A percentile compares a stretch with the other conserved stretches of the same genome.
Conservation (phyloP, 1,140 invertebrate genomes). For the Chironomus tepperi region DNA sequence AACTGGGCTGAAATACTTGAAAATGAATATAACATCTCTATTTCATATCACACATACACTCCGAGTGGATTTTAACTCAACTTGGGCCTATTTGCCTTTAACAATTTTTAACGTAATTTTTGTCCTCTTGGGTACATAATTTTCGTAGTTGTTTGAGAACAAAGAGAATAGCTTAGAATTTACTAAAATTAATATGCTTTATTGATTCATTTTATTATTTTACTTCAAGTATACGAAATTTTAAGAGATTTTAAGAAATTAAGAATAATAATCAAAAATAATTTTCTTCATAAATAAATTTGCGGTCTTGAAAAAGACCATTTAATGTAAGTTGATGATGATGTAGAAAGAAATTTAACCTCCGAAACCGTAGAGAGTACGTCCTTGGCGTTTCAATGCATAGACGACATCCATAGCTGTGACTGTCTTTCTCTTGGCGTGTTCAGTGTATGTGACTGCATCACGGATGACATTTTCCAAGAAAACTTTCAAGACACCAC, state of each 20-base stretch:
- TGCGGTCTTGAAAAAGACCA: slow-evolving; percentile 32
- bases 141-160: too few species aligned
- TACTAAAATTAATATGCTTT: too few species aligned
- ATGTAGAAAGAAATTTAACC: slow-evolving; percentile 25
- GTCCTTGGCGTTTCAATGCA: slow-evolving; percentile 72
- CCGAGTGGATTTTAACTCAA: too few species aligned
- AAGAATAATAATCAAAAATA: not conserved
- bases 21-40: too few species aligned
- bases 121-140: too few species aligned
- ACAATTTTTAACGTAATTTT: too few species aligned
- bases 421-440: slow-evolving; percentile 73
- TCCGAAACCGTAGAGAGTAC: slow-evolving; percentile 43
- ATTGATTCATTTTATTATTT: too few species aligned
- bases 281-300: slow-evolving; percentile 24
- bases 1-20: too few species aligned
- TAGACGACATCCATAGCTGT: slow-evolving; percentile 85
- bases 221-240: too few species aligned
- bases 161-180: too few species aligned
- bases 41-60: too few species aligned
- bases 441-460: slow-evolving; percentile 74
- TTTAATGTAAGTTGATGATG: slow-evolving; percentile 24
- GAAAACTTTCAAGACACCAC: slow-evolving; percentile 68
- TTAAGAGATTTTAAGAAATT: not conserved
- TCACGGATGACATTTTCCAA: slow-evolving; percentile 74
- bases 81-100: too few species aligned